Evolutionary conservation across 2,888 invertebrate genomes (phyloP).

Genomic region (Acleris holmiana): DNA sequence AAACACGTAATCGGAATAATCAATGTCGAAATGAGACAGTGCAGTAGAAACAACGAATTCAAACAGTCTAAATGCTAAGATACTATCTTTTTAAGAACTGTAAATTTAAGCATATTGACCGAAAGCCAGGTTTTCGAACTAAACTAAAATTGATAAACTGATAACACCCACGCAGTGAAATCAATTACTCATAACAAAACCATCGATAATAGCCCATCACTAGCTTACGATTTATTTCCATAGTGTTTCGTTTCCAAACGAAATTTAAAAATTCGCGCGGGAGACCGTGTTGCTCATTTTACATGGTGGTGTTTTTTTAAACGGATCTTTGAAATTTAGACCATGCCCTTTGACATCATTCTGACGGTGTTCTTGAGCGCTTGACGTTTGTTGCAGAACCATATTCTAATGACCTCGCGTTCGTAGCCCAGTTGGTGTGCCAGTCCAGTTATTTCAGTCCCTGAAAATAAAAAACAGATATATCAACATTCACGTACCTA

Average conservation of each 20-base stretch:
- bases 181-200: constrained; percentile 51
- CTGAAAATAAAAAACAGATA: constrained; percentile 79
- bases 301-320: constrained; percentile 7
- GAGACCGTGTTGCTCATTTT: not conserved
- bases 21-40: not conserved
- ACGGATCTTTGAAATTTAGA: constrained; percentile 69
- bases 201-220: constrained; percentile 54
- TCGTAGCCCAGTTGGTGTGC: constrained; percentile 98
- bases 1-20: not conserved
- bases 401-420: constrained; percentile 98
- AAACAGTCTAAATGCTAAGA: not conserved
- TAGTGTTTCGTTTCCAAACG: constrained; percentile 1
- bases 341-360: constrained; percentile 96
- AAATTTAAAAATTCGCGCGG: constrained; percentile 13
- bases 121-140: constrained; percentile 54
- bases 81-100: not conserved
- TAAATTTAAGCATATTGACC: not conserved
- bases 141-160: constrained; percentile 37
- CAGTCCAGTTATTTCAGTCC: constrained; percentile 97
- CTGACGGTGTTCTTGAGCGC: constrained; percentile 98
- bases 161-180: constrained; percentile 60
- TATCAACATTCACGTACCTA: not conserved
- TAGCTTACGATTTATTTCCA: constrained; percentile 36
- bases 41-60: too few relatives aligned
- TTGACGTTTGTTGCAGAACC: constrained; percentile 99